phyloP scores from a whole-genome alignment of 2,797 vertebrate species.

The Macroramphosus scolopax region DNA sequence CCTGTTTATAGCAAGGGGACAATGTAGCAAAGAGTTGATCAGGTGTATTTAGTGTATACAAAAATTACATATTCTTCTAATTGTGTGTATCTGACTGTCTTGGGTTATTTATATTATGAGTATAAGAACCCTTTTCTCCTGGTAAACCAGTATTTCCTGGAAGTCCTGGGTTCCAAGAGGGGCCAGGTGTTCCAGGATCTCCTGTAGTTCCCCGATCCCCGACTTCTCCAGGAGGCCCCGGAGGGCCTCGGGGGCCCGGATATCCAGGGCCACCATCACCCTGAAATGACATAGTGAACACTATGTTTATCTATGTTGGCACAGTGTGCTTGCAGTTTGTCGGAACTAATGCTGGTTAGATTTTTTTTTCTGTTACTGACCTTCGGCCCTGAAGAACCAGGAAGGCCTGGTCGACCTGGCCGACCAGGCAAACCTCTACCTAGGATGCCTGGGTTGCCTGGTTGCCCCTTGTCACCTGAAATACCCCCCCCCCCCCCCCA shows the following conservation, averaged over 20 bases:
- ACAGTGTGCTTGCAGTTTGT: not conserved
- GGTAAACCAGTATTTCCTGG: conserved; percentile 44
- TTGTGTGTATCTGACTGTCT: not conserved
- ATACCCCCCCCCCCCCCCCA: too few relatives aligned
- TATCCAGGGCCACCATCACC: conserved; percentile 55
- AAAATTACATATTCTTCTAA: too few relatives aligned
- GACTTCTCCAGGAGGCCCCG: conserved; percentile 49
- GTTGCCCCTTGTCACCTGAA: conserved; percentile 63
- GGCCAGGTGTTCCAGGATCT: conserved; percentile 55
- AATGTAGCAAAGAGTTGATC: conserved; percentile 6
- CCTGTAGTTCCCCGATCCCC: conserved; percentile 59
- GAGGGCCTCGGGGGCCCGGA: conserved; percentile 42
- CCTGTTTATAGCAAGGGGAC: conserved; percentile 42
- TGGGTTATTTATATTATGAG: not conserved
- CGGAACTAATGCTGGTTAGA: not conserved
- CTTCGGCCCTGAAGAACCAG: conserved; percentile 59
- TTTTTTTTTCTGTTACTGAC: conserved; percentile 35
- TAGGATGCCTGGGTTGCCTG: conserved; percentile 43
- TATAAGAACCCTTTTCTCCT: conserved; percentile 61
- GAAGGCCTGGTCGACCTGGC: conserved; percentile 51
- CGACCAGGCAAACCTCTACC: conserved; percentile 45
- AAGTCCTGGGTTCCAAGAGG: conserved; percentile 45
- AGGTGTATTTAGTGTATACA: too few relatives aligned
- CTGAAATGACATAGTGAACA: conserved; percentile 32
- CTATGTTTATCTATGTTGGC: not conserved